phyloP scores from a whole-genome alignment of 2,888 invertebrate species.

The Lasioglossum pauxillum region DNA sequence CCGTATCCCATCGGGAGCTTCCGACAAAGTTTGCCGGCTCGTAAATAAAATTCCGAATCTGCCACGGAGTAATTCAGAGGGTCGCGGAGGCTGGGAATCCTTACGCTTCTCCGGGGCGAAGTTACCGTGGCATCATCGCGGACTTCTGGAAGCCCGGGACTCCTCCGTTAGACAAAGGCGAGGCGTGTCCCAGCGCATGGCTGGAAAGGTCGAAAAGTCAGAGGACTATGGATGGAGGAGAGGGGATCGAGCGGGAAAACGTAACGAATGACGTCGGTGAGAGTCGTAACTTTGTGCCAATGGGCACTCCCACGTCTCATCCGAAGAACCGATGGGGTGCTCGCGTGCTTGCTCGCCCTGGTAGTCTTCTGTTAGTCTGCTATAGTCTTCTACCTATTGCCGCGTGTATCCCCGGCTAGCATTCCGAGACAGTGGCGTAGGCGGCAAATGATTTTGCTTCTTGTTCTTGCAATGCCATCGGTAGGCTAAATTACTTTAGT shows the following conservation, averaged over 20 bases:
- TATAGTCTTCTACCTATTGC: slow-evolving; percentile 12
- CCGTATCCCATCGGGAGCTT: slow-evolving; percentile 1
- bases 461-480: not conserved
- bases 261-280: slow-evolving; percentile 77
- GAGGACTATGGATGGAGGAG: slow-evolving; percentile 14
- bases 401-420: not conserved
- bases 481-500: not conserved
- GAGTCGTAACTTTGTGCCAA: slow-evolving; percentile 78
- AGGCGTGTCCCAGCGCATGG: slow-evolving; percentile 42
- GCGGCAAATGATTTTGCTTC: not conserved
- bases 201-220: slow-evolving; percentile 50
- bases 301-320: slow-evolving; percentile 77
- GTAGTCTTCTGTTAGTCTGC: not conserved
- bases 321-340: slow-evolving; percentile 47
- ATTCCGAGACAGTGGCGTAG: slow-evolving; percentile 39
- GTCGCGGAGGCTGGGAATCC: not conserved
- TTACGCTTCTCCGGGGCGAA: not conserved
- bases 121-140: not conserved
- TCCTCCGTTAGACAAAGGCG: slow-evolving; percentile 34
- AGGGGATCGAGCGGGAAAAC: slow-evolving; percentile 59
- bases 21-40: not conserved
- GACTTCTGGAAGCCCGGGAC: slow-evolving; percentile 3
- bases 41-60: slow-evolving; percentile 17
- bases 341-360: slow-evolving; percentile 36
- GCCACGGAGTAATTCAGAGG: not conserved